These are phyloP conservation scores for Stegophylla sp. DNA, from an alignment of 2,888 invertebrate genomes.

Conservation along the genomic window DNA sequence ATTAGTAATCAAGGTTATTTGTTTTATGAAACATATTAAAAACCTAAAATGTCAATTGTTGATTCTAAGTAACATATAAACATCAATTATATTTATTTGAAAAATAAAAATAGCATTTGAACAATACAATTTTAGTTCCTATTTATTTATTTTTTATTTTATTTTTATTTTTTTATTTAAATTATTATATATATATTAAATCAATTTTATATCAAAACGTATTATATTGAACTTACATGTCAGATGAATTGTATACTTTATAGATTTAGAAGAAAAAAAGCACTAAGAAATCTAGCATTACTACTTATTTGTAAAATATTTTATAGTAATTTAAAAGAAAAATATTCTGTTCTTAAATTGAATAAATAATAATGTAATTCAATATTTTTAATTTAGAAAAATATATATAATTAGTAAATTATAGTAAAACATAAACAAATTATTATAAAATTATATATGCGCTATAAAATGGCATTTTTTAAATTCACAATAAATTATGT, in stretches of 20 bases:
- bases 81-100: not conserved
- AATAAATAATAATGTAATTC: not conserved
- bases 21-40: not conserved
- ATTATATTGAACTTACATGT: conserved; percentile 7
- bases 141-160: conserved; percentile 33
- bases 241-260: conserved; percentile 1
- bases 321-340: not conserved
- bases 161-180: not conserved
- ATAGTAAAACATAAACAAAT: not conserved
- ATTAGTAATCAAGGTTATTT: not conserved
- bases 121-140: conserved; percentile 48
- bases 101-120: conserved; percentile 12
- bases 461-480: not conserved
- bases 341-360: not conserved
- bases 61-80: not conserved
- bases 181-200: conserved; percentile 12
- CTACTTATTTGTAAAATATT: conserved; percentile 17
- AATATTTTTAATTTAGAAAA: conserved; percentile 4
- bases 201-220: not conserved
- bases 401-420: not conserved
- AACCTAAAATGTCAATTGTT: conserved; percentile 33
- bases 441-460: not conserved
- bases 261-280: not conserved
- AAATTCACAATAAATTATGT: not conserved
- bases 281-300: not conserved